phyloP scores from a whole-genome alignment of 2,888 invertebrate species.

The Automeris io region DNA sequence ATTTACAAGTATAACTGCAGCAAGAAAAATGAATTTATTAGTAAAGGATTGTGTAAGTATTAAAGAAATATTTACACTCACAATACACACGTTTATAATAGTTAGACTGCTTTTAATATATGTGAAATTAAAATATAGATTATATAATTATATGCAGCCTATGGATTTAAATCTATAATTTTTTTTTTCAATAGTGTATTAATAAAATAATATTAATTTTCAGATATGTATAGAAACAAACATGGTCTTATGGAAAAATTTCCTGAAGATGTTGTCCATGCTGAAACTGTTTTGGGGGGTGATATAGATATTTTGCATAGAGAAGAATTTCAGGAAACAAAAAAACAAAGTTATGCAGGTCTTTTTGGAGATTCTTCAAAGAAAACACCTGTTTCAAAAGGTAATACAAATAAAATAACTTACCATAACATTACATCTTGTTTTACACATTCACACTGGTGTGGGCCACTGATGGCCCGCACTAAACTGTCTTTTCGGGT shows the following conservation, averaged over 20 bases:
- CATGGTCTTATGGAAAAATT: slow-evolving; percentile 86
- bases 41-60: slow-evolving; percentile 86
- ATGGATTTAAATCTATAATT: too few species aligned
- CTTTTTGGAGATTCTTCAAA: slow-evolving; percentile 58
- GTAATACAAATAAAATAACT: too few species aligned
- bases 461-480: too few species aligned
- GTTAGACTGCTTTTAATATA: too few species aligned
- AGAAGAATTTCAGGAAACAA: slow-evolving; percentile 70
- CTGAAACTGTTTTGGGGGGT: slow-evolving; percentile 84
- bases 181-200: not conserved
- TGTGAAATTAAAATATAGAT: too few species aligned
- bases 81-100: too few species aligned
- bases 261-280: slow-evolving; percentile 84
- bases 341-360: slow-evolving; percentile 64
- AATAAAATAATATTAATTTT: slow-evolving; percentile 7
- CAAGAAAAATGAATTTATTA: slow-evolving; percentile 88
- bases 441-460: too few species aligned
- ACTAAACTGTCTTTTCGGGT: too few species aligned
- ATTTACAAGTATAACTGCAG: slow-evolving; percentile 88
- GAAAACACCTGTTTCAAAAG: slow-evolving; percentile 43
- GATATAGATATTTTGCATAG: slow-evolving; percentile 82
- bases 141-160: too few species aligned
- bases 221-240: slow-evolving; percentile 80
- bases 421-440: too few species aligned
- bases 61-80: not conserved